Conservation (phyloP, 2,888 invertebrate genomes). For the Microplitis deprimator region DNA sequence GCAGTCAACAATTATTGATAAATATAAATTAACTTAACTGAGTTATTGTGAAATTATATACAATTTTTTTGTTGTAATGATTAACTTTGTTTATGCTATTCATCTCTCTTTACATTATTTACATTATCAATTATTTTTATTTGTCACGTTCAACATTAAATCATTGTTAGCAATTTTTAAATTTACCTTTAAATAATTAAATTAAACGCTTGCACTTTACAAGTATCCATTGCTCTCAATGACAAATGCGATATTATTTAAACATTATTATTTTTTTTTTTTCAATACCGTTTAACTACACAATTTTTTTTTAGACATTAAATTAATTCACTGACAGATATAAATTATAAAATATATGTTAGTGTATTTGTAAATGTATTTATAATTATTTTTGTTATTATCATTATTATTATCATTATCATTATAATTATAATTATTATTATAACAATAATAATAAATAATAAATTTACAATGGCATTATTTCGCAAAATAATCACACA, state of each 20-base stretch:
- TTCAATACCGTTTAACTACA: slow-evolving; percentile 35
- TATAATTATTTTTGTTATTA: slow-evolving; percentile 52
- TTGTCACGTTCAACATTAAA: slow-evolving; percentile 54
- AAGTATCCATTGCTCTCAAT: slow-evolving; percentile 39
- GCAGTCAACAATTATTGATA: slow-evolving; percentile 17
- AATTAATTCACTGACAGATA: slow-evolving; percentile 57
- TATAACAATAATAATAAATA: slow-evolving; percentile 16
- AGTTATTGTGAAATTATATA: slow-evolving; percentile 63
- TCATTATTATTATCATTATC: slow-evolving; percentile 28
- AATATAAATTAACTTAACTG: slow-evolving; percentile 49
- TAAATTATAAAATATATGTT: slow-evolving; percentile 63
- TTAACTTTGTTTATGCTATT: slow-evolving; percentile 66
- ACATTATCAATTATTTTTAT: slow-evolving; percentile 59
- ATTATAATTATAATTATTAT: slow-evolving; percentile 25
- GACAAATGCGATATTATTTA: slow-evolving; percentile 48
- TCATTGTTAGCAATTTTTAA: slow-evolving; percentile 32
- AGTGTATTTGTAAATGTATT: slow-evolving; percentile 55
- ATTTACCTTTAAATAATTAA: neutral
- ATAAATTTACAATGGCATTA: slow-evolving; percentile 39
- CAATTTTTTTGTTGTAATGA: slow-evolving; percentile 60
- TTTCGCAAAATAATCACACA: neutral
- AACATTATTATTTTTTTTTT: slow-evolving; percentile 12
- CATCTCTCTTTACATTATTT: slow-evolving; percentile 68
- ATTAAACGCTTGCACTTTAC: slow-evolving; percentile 39
- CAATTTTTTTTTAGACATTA: slow-evolving; percentile 44